Base-by-base conservation (phyloP, 1,140 invertebrate species). In the Trachymyrmex septentrionalis region DNA sequence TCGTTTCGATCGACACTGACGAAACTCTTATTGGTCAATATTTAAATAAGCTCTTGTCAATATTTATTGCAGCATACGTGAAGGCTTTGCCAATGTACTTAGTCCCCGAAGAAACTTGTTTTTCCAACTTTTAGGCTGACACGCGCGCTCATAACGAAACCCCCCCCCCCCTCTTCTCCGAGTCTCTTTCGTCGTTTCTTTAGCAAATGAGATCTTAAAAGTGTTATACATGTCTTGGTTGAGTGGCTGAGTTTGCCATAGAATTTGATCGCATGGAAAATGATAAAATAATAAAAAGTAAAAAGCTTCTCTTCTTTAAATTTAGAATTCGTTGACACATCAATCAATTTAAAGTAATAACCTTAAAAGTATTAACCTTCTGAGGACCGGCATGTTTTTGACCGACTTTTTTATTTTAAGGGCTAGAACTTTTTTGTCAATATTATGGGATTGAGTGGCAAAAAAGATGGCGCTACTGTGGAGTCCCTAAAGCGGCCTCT, bases 31-130 rank as follows among this genome's bases (percentile, higher is more conserved):
- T 59, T n/a, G 9, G 53, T 73, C 67, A 82, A 57, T 81, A 72
- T 81, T 81, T 38, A 81, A 81, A 71, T 44, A 81, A 81, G 30
- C 6, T 72, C 21, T 14, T 16, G 19, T 21, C 53, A 61, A n/a
- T 73, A 72, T 61, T 82, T 27, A 73, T 69, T 59, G 34, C 16
- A 21, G 57, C 16, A 7, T 12, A 27, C 19, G 24, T 44, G n/a
- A 12, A 12, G 16, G 0, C 48, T 44, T 30, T 24, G 34, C 1
- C 44, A 6, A 0, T 30, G 19, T 34, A 69, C 21, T 69, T 69
- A 53, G 2, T 9, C 6, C 16, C 1, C 21, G 19, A 59, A 34
- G 27, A 50, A 73, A 73, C 38, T 75, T 44, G 53, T 59, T 73
- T 34, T 61, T 44, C 24, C 2, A 63, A 5, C 19, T 34, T 63